phyloP scores from a whole-genome alignment of 1,140 invertebrate genomes.

The Asobara japonica region DNA sequence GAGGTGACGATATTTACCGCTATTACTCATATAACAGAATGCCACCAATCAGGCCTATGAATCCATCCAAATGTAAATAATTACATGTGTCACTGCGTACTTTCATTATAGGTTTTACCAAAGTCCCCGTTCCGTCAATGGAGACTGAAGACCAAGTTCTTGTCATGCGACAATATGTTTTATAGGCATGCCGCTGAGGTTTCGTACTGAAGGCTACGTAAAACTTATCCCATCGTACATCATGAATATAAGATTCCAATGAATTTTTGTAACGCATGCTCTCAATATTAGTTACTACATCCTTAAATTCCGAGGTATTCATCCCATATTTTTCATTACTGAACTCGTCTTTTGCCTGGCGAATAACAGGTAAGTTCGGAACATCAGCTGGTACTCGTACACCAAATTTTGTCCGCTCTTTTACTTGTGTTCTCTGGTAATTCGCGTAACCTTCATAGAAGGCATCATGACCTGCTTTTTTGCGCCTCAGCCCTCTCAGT shows the following conservation, averaged over 20 bases:
- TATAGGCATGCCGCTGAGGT: constrained; percentile 19
- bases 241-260: background rate
- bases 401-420: constrained; percentile 6
- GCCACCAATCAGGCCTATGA: no score
- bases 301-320: background rate
- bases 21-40: no score
- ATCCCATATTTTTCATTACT: background rate
- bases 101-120: background rate
- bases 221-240: background rate
- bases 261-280: background rate
- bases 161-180: background rate
- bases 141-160: background rate
- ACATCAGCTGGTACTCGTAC: background rate
- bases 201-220: background rate
- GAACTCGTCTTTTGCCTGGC: constrained; percentile 17
- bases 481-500: background rate
- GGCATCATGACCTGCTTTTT: background rate
- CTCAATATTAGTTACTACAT: background rate
- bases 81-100: no score
- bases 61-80: no score
- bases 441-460: background rate
- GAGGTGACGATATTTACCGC: no score
- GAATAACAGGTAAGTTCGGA: background rate
- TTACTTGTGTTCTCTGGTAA: background rate
- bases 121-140: constrained; percentile 10